Evolutionary conservation across 2,797 vertebrate species (phyloP), one percentile per base, ranked within the genome.

Genomic region (Myiotriccus ornatus): DNA sequence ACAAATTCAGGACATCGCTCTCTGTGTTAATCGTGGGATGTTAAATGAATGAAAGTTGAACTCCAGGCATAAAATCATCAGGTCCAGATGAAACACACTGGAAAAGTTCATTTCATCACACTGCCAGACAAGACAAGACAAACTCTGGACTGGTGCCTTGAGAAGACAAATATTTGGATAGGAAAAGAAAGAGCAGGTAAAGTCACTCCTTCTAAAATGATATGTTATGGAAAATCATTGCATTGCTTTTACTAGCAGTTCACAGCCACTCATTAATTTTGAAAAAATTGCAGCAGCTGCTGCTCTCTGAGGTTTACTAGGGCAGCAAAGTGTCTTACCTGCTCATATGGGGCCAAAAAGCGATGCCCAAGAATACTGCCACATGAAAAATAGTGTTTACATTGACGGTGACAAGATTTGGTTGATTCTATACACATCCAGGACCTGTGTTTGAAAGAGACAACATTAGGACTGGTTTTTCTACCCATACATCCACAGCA

Each of bases 81-180:
- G 69, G 90, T 84, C 52, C 59, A 93, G 56, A 82, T 3, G 14
- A 94, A 96, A 79, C 74, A 64, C 46, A 60, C 74, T 90, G 89
- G 41, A 96, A 94, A 89, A 79, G 73, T 90, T 91, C 32, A 56
- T 91, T 94, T 93, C 83, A 70, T 93, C 70, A 76, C 39, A 27
- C 59, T 91, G 65, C 74, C 47, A 92, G 92, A 84, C 87, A 96
- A 93, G 91, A 92, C 79, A 87, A 89, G 94, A 88, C 80, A 93
- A 96, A 94, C 70, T 91, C 80, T 94, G 93, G 73, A 74, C 94
- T 94, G 67, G 47, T 93, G 74, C 89, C 85, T 86, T 93, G 59
- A 92, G 81, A 94, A 93, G 93, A 91, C 84, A 95, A 95, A 95
- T 95, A 96, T 96, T 95, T 96, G 93, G 85, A 93, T 50, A 94